Evolutionary conservation across 2,888 invertebrate genomes (phyloP).

Genomic region (Eremobia ochroleuca): DNA sequence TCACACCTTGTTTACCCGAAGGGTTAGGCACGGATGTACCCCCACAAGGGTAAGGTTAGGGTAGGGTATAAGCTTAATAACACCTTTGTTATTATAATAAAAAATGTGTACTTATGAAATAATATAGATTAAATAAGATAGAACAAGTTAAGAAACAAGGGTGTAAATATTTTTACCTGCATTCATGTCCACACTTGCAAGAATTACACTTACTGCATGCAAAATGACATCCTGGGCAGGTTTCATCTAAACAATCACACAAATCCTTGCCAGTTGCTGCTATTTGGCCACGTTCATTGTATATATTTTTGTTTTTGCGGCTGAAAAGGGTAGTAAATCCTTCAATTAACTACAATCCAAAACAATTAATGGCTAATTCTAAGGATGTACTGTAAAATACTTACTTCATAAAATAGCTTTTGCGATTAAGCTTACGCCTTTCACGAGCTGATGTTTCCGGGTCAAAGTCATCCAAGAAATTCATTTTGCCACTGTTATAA

Average conservation of each 20-base stretch:
- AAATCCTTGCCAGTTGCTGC: slow-evolving; percentile 92
- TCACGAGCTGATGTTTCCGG: slow-evolving; percentile 95
- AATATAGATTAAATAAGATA: too few species aligned
- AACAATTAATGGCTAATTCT: background rate
- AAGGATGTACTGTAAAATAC: slow-evolving; percentile 37
- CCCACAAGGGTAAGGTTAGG: background rate
- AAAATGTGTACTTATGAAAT: background rate
- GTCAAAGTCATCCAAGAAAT: slow-evolving; percentile 92
- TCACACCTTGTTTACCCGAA: background rate
- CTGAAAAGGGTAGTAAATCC: slow-evolving; percentile 72
- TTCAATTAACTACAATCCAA: background rate
- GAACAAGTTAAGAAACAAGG: background rate
- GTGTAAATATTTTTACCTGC: slow-evolving; percentile 89
- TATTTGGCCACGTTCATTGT: slow-evolving; percentile 94
- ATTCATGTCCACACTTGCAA: slow-evolving; percentile 95
- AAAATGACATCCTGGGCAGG: slow-evolving; percentile 96
- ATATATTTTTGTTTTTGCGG: slow-evolving; percentile 91
- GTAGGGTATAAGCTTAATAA: background rate
- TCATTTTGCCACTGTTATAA: slow-evolving; percentile 65
- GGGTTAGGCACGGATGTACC: background rate
- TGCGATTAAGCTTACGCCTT: slow-evolving; percentile 94
- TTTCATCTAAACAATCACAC: slow-evolving; percentile 95
- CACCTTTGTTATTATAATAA: background rate
- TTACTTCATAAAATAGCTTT: slow-evolving; percentile 88
- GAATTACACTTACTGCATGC: slow-evolving; percentile 94